Evolutionary conservation across 2,888 invertebrate species (phyloP), one percentile per base, ranked within the genome.

Genomic region (Noctua janthina): DNA sequence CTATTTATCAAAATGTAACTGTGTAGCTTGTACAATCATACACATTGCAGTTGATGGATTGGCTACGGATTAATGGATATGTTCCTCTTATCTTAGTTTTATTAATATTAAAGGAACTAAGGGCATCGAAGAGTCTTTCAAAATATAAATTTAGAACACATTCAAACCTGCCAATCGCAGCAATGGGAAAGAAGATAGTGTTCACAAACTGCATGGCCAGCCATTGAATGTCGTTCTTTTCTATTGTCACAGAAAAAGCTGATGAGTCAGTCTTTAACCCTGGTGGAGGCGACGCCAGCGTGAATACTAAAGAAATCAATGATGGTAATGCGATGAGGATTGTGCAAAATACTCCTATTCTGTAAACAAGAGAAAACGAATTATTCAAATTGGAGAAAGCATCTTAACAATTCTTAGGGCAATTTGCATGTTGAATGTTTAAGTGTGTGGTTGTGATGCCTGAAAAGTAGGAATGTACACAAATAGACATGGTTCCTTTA

Each of bases 81-180:
- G 15, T 70, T 62, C 4, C 0, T 39, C 20, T 1, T 70, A 35
- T 64, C 69, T 54, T 46, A 10, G 20, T 78, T 62, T 62, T 8
- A 49, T 46, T 62, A 0, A 17, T n/a, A 76, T 10, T 54, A 17
- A 35, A 72, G 6, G 29, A 71, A 46, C 4, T 11, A 10, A 20
- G 1, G 15, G 4, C 43, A 56, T 43, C 29, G 15, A 29, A 15
- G 15, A 39, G 11, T 15, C 29, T 23, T 39, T 49, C n/a, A 68
- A 13, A 70, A 69, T 17, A 1, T 17, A 35, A 69, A 39, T 69
- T 4, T 49, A 56, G 17, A n/a, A 56, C 2, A 69, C 4, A 62
- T 73, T 83, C 82, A 68, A 74, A 98, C 98, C 98, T 98, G 94
- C 98, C 97, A 90, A 98, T 97, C 66, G 97, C 97, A 93, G 97